Conservation (phyloP, 2,888 invertebrate genomes). For the Drosophila infuscata region DNA sequence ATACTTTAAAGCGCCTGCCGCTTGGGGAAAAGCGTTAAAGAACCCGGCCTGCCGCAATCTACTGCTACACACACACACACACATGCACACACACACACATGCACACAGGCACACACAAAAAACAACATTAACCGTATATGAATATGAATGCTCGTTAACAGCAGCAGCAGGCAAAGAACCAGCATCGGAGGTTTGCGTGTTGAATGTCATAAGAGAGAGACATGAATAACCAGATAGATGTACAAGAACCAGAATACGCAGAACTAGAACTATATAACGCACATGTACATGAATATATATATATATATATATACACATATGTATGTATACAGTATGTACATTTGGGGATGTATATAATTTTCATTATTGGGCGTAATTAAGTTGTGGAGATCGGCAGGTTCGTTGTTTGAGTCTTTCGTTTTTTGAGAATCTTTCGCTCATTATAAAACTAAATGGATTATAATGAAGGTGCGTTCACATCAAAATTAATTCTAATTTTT, state of each 20-base stretch:
- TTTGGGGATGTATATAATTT: conserved; percentile 37
- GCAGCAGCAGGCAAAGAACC: background rate
- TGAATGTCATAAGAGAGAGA: conserved; percentile 53
- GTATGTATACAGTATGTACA: background rate
- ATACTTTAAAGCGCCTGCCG: conserved; percentile 55
- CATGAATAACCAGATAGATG: conserved; percentile 11
- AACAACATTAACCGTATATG: conserved; percentile 69
- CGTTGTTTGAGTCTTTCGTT: conserved; percentile 62
- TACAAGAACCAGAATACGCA: conserved; percentile 13
- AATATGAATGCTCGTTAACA: conserved; percentile 71
- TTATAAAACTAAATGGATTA: conserved; percentile 39
- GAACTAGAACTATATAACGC: conserved; percentile 46
- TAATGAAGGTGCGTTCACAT: conserved; percentile 53
- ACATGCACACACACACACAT: background rate
- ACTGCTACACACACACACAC: conserved; percentile 21
- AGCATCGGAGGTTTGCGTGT: conserved; percentile 52
- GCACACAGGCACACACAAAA: conserved; percentile 21
- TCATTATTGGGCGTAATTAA: conserved; percentile 61
- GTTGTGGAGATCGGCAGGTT: conserved; percentile 58
- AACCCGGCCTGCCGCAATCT: conserved; percentile 57
- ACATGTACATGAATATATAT: conserved; percentile 15
- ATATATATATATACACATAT: background rate
- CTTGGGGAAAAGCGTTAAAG: conserved; percentile 32
- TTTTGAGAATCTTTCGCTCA: conserved; percentile 33
- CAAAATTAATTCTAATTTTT: conserved; percentile 46